These are phyloP conservation scores for Sipha maydis DNA, from an alignment of 2,888 invertebrate species.

Conservation along the genomic window DNA sequence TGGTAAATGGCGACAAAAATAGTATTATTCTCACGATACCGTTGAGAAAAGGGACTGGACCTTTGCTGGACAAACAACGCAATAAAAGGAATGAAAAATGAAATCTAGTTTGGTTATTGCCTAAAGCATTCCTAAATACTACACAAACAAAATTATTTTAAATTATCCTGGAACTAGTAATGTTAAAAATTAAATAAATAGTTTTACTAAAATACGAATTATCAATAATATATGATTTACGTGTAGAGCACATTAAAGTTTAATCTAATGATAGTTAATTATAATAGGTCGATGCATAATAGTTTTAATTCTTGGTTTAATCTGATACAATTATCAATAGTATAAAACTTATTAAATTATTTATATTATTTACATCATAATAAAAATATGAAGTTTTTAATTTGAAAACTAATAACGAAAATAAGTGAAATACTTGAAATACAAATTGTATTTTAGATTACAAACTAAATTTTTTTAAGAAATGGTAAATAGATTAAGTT, in stretches of 20 bases:
- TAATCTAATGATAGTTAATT: too few species aligned
- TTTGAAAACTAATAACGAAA: not conserved
- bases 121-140: not conserved
- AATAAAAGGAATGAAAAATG: conserved; percentile 19
- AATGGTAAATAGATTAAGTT: not conserved
- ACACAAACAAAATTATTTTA: not conserved
- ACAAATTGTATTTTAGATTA: too few species aligned
- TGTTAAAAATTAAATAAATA: not conserved
- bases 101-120: conserved; percentile 1
- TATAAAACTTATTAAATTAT: too few species aligned
- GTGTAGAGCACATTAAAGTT: not conserved
- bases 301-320: too few species aligned
- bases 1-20: conserved; percentile 29
- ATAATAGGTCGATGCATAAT: too few species aligned
- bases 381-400: not conserved
- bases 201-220: not conserved
- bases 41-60: conserved; percentile 45
- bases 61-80: conserved; percentile 41
- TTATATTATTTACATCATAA: too few species aligned
- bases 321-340: too few species aligned
- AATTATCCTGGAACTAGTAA: not conserved
- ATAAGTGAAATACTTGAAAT: not conserved
- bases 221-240: not conserved
- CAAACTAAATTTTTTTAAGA: too few species aligned
- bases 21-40: conserved; percentile 55